phyloP scores from a whole-genome alignment of 2,888 invertebrate species.

The Athalia circularis region DNA sequence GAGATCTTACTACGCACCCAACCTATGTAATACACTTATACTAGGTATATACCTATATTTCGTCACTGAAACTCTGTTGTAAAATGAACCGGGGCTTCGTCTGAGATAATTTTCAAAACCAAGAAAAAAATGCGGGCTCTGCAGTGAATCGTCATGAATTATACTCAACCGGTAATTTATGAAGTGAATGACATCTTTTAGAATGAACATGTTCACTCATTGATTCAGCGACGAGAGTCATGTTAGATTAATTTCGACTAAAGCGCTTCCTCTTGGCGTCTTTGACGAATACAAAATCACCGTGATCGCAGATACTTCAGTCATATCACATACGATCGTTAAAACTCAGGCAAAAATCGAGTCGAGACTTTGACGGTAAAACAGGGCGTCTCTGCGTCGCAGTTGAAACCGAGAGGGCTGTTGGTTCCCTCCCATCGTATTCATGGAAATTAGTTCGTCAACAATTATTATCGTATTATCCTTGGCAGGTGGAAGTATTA shows the following conservation, averaged over 20 bases:
- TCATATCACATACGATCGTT: not conserved
- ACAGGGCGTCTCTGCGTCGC: not conserved
- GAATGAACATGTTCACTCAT: too few species aligned
- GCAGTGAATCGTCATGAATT: slow-evolving; percentile 32
- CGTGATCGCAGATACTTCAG: not conserved
- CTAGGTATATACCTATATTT: slow-evolving; percentile 3
- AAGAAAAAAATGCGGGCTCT: not conserved
- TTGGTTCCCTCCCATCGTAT: slow-evolving; percentile 1
- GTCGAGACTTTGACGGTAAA: not conserved
- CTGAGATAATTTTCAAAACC: slow-evolving; percentile 17
- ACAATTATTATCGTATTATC: slow-evolving; percentile 43
- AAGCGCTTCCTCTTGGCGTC: not conserved
- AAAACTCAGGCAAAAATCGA: not conserved
- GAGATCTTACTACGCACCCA: not conserved
- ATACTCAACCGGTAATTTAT: slow-evolving; percentile 4
- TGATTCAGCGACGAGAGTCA: too few species aligned
- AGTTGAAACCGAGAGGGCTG: not conserved
- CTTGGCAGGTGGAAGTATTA: not conserved
- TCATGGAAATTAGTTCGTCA: slow-evolving; percentile 41
- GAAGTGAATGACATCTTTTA: not conserved
- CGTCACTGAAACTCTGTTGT: not conserved
- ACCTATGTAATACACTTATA: not conserved
- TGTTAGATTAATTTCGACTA: too few species aligned
- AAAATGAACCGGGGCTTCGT: slow-evolving; percentile 9
- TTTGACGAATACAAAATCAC: not conserved